Evolutionary conservation across 2,113 vertebrate species (phyloP).

Genomic region (Isurus oxyrinchus): DNA sequence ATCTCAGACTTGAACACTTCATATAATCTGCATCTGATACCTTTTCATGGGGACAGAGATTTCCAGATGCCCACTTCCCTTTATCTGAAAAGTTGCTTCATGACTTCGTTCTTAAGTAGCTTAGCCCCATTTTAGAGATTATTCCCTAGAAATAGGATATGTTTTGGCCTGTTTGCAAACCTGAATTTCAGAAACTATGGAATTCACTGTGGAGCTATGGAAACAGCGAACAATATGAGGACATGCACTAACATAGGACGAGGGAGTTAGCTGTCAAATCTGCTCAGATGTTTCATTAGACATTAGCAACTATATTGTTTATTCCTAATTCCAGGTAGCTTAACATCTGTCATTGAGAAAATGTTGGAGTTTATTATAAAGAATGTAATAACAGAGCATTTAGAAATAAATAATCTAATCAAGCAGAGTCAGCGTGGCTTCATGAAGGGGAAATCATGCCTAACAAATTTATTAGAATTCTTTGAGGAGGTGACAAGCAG

Average conservation of each 20-base stretch:
- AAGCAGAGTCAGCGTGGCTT: no score
- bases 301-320: not conserved
- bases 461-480: no score
- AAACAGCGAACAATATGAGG: not conserved
- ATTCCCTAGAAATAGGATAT: not conserved
- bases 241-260: not conserved
- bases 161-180: not conserved
- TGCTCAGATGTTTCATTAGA: not conserved
- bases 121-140: not conserved
- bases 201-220: no score
- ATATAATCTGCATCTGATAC: not conserved
- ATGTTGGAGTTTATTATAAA: no score
- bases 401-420: no score
- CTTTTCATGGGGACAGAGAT: not conserved
- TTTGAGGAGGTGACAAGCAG: no score
- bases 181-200: not conserved
- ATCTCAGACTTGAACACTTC: not conserved
- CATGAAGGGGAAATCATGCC: no score
- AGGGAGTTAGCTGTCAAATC: not conserved
- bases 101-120: not conserved
- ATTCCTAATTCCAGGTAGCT: not conserved
- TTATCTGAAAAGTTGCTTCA: not conserved
- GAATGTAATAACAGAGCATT: no score
- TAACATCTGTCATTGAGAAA: no score
- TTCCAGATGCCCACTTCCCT: not conserved